These are phyloP conservation scores for Dastarcus helophoroides DNA, from an alignment of 2,888 invertebrate species.

Conservation along the genomic window DNA sequence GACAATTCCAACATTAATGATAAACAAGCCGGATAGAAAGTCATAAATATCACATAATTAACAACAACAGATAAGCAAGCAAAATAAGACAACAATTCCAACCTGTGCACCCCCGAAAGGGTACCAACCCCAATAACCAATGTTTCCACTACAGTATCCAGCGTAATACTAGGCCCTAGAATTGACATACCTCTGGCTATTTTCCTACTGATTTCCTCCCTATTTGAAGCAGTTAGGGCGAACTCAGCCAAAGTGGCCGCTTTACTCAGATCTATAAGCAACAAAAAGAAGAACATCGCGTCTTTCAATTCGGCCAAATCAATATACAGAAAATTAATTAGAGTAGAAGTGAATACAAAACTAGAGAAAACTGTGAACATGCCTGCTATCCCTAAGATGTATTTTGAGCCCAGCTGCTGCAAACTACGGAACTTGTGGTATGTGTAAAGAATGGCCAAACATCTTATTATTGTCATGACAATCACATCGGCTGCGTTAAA, in stretches of 20 bases:
- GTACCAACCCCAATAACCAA: constrained; percentile 86
- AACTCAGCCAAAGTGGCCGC: constrained; percentile 77
- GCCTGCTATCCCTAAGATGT: constrained; percentile 71
- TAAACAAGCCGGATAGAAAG: constrained; percentile 87
- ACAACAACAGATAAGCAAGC: constrained; percentile 84
- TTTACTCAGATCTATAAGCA: constrained; percentile 85
- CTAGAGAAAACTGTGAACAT: constrained; percentile 87
- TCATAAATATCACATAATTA: constrained; percentile 87
- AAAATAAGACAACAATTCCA: constrained; percentile 83
- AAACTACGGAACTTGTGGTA: constrained; percentile 86
- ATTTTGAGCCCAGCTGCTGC: constrained; percentile 79
- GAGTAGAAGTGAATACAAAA: constrained; percentile 84
- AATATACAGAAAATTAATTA: constrained; percentile 74
- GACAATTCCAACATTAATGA: constrained; percentile 74
- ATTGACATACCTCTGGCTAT: constrained; percentile 80
- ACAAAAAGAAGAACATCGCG: constrained; percentile 79
- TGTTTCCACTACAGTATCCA: constrained; percentile 82
- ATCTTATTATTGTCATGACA: constrained; percentile 81
- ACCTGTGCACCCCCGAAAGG: constrained; percentile 72
- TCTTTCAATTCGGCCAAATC: constrained; percentile 83
- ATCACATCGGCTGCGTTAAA: constrained; percentile 72
- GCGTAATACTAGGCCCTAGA: constrained; percentile 77
- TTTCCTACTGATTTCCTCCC: constrained; percentile 72
- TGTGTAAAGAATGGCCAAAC: constrained; percentile 79
- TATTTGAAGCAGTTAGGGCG: constrained; percentile 66